phyloP scores from a whole-genome alignment of 2,888 invertebrate species.

The Cephus pygmeus region DNA sequence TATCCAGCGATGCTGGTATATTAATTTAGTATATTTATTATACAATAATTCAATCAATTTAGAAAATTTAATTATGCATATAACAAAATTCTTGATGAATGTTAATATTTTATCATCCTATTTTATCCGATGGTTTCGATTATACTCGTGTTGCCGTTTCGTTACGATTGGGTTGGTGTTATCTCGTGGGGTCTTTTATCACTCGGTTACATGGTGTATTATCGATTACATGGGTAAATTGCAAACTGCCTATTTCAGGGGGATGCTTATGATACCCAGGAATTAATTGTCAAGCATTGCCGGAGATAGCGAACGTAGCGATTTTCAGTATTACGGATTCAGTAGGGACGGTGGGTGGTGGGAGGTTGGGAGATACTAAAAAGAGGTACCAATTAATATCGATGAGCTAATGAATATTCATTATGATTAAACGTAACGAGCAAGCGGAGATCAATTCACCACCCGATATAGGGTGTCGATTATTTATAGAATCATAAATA shows the following conservation, averaged over 20 bases:
- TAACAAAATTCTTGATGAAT: not conserved
- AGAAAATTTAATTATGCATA: not conserved
- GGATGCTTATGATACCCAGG: not conserved
- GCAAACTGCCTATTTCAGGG: not conserved
- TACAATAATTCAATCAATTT: not conserved
- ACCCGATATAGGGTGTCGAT: not conserved
- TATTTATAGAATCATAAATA: not conserved
- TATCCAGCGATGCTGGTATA: conserved; percentile 34
- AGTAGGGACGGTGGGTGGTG: not conserved
- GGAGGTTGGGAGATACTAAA: not conserved
- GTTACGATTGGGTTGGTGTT: not conserved
- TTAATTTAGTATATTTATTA: not conserved
- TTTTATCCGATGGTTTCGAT: not conserved
- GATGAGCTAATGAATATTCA: conserved; percentile 30
- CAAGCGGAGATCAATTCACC: conserved; percentile 22
- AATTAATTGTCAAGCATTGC: not conserved
- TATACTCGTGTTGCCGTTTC: not conserved
- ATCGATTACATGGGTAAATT: not conserved
- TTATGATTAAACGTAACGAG: conserved; percentile 15
- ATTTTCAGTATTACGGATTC: conserved; percentile 11
- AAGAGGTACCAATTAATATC: not conserved
- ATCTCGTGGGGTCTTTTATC: not conserved
- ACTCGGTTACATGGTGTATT: not conserved
- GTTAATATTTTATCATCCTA: not conserved
- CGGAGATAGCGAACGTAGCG: conserved; percentile 2